Evolutionary conservation across 2,888 invertebrate genomes (phyloP).

Genomic region (Pardosa pseudoannulata): DNA sequence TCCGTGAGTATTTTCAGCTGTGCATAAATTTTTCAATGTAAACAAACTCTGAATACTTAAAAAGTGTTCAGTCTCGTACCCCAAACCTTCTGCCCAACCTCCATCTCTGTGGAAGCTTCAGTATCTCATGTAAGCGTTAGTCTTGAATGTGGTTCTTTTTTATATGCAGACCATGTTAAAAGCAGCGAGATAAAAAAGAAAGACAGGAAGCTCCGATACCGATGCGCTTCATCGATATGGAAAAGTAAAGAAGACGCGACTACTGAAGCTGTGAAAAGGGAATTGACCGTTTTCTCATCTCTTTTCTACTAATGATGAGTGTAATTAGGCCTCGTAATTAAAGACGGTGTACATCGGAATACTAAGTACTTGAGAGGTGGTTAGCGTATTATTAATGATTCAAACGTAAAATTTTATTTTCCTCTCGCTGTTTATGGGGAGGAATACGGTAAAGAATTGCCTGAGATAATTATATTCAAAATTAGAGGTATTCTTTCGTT

Average conservation of each 20-base stretch:
- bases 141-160: neutral
- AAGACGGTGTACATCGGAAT: slow-evolving; percentile 3
- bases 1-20: too few relatives aligned
- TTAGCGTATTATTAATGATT: slow-evolving; percentile 2
- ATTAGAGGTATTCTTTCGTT: too few relatives aligned
- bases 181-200: neutral
- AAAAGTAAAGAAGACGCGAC: neutral
- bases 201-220: slow-evolving; percentile 19
- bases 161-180: neutral
- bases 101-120: neutral
- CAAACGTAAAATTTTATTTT: neutral
- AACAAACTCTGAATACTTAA: too few relatives aligned
- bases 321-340: slow-evolving; percentile 19
- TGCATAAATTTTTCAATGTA: too few relatives aligned
- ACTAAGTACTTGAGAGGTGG: neutral
- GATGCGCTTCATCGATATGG: slow-evolving; percentile 6
- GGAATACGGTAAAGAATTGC: neutral
- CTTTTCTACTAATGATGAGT: slow-evolving; percentile 14
- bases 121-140: neutral
- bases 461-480: neutral
- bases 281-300: slow-evolving; percentile 27
- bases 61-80: neutral
- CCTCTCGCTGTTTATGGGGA: neutral
- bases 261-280: slow-evolving; percentile 19
- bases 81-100: neutral